A percentile compares a stretch with the other conserved stretches of the same genome.
Conservation (phyloP, 2,888 invertebrate genomes). For the Leucoptera coffeella region DNA sequence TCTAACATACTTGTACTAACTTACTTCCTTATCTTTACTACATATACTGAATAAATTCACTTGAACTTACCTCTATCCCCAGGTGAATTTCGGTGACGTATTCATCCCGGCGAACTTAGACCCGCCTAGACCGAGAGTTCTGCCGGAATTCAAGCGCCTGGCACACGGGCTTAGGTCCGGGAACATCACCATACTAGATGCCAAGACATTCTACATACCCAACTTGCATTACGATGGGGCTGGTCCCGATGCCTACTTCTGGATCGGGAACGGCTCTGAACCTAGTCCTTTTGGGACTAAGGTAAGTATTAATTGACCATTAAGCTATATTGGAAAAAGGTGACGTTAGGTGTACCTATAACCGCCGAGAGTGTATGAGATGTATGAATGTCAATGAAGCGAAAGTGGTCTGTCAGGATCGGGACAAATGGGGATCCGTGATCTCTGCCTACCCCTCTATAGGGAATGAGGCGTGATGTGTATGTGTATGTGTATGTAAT, state of each 20-base stretch:
- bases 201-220: conserved; percentile 87
- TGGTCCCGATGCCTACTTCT: conserved; percentile 89
- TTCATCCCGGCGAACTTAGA: conserved; percentile 71
- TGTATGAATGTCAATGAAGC: too few species aligned
- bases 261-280: conserved; percentile 85
- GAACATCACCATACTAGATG: conserved; percentile 85
- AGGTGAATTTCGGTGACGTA: conserved; percentile 89
- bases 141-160: conserved; percentile 80
- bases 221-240: conserved; percentile 89
- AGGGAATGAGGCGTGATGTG: too few species aligned
- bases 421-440: too few species aligned
- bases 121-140: conserved; percentile 71
- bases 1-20: too few species aligned
- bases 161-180: conserved; percentile 87
- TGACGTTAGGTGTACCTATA: too few species aligned
- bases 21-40: too few species aligned
- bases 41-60: too few species aligned
- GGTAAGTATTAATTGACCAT: conserved; percentile 39
- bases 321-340: too few species aligned
- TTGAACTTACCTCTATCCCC: conserved; percentile 13
- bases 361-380: too few species aligned
- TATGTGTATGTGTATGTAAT: too few species aligned
- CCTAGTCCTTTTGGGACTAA: conserved; percentile 78
- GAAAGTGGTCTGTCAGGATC: too few species aligned
- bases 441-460: too few species aligned